These are phyloP conservation scores for Mus spicilegus DNA, from an alignment of 2,113 vertebrate genomes.

Conservation along the genomic window DNA sequence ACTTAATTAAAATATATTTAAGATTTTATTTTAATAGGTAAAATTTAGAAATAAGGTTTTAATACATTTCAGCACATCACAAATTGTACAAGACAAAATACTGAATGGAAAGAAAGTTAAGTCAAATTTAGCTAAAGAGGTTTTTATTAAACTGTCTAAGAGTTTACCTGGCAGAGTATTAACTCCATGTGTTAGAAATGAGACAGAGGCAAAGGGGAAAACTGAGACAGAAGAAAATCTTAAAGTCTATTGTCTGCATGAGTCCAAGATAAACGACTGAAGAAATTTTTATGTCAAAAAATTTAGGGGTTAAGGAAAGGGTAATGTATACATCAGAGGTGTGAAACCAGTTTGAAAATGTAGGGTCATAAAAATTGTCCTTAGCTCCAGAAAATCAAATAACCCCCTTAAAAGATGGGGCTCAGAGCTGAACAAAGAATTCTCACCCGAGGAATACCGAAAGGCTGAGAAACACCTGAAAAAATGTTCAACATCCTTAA, in stretches of 20 bases:
- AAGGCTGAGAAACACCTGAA: too few species aligned
- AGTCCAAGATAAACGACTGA: not conserved
- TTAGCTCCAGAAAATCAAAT: too few species aligned
- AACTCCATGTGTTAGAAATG: not conserved
- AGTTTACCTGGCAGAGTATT: not conserved
- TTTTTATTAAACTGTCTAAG: not conserved
- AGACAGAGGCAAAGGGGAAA: not conserved
- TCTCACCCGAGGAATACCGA: too few species aligned
- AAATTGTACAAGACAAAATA: constrained; percentile 45
- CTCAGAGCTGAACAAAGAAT: too few species aligned
- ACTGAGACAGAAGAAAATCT: not conserved
- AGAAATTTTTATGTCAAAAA: not conserved
- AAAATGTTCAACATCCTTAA: too few species aligned
- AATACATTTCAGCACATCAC: constrained; percentile 17
- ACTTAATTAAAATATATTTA: not conserved
- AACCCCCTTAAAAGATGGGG: too few species aligned
- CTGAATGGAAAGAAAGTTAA: not conserved
- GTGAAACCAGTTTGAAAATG: not conserved
- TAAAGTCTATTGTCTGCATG: not conserved
- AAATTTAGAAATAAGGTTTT: not conserved
- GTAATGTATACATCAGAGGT: not conserved
- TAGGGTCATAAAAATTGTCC: not conserved
- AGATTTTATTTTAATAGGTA: not conserved
- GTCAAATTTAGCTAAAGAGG: not conserved
- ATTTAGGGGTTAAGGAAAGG: not conserved